Evolutionary conservation across 30 jellyfish, hydroid and myxozoan species (phyloP).

Genomic region (Clytia hemisphaerica): DNA sequence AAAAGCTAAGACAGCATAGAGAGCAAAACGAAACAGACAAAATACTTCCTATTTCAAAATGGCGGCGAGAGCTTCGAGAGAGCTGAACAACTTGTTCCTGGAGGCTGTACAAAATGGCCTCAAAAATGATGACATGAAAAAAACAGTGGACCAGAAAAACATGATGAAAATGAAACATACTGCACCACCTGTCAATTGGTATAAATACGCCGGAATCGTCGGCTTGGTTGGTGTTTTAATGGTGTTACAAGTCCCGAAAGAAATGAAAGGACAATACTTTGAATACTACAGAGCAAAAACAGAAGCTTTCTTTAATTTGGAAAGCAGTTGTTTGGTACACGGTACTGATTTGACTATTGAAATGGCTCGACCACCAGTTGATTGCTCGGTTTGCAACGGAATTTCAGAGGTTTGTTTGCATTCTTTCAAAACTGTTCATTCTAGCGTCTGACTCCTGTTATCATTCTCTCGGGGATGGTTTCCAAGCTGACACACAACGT

Average conservation of each 20-base stretch:
- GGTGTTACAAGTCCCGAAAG: neutral
- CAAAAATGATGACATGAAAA: neutral
- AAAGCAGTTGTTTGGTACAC: neutral
- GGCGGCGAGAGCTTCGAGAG: too few relatives aligned
- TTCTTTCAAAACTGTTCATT: too few relatives aligned
- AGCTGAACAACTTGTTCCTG: too few relatives aligned
- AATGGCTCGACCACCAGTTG: slow-evolving; percentile 6
- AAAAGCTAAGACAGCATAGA: too few relatives aligned
- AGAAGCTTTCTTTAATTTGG: neutral
- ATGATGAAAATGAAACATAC: neutral
- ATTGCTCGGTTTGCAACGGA: slow-evolving; percentile 3
- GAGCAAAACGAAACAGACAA: too few relatives aligned
- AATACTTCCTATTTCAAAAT: too few relatives aligned
- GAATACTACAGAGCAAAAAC: neutral
- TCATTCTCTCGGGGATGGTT: too few relatives aligned
- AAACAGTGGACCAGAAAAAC: neutral
- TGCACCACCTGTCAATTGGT: neutral
- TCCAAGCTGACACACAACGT: too few relatives aligned
- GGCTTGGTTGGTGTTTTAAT: slow-evolving; percentile 6
- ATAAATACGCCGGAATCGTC: neutral
- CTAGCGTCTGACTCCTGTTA: too few relatives aligned
- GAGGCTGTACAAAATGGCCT: slow-evolving; percentile 7
- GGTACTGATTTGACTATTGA: slow-evolving; percentile 16
- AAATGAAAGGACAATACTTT: neutral
- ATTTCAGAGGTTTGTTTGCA: slow-evolving; percentile 15